A percentile compares a stretch with the other conserved stretches of the same genome.
Evolutionary conservation across 2,113 vertebrate species (phyloP).

Genomic region (Lichenostomus cassidix): DNA sequence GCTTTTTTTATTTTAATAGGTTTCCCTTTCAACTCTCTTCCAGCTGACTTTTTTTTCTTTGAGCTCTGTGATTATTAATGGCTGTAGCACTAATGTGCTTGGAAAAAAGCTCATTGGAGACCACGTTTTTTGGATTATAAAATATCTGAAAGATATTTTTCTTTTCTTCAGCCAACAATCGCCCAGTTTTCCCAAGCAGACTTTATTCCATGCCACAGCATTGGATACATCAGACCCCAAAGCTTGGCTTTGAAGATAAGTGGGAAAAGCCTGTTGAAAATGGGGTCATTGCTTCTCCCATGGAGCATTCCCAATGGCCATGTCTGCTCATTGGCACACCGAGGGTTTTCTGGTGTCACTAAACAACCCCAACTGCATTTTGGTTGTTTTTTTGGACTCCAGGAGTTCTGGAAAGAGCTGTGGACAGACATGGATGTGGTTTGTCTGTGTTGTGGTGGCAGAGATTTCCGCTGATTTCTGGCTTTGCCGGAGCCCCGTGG

Average conservation of each 20-base stretch:
- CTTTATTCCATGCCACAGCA: background rate
- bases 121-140: conserved; percentile 37
- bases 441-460: background rate
- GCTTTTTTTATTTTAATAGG: conserved; percentile 27
- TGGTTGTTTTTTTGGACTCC: background rate
- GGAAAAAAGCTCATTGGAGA: conserved; percentile 44
- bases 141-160: conserved; percentile 33
- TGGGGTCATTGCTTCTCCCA: background rate
- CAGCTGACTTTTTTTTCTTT: background rate
- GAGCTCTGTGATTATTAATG: conserved; percentile 35
- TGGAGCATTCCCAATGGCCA: background rate
- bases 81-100: background rate
- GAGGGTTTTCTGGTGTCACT: background rate
- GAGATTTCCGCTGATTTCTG: background rate
- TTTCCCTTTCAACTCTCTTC: conserved; percentile 56
- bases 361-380: background rate
- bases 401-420: background rate
- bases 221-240: fast-evolving
- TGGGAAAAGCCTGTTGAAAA: background rate
- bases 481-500: background rate
- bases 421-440: background rate
- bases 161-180: conserved; percentile 2
- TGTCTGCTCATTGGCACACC: fast-evolving
- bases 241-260: background rate
- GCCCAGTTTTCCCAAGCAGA: background rate